Percentiles rank a stretch among this genome's conserved stretches.
Evolutionary conservation across 1,140 invertebrate species (phyloP).

Genomic region (Caenorhabditis inopinata): DNA sequence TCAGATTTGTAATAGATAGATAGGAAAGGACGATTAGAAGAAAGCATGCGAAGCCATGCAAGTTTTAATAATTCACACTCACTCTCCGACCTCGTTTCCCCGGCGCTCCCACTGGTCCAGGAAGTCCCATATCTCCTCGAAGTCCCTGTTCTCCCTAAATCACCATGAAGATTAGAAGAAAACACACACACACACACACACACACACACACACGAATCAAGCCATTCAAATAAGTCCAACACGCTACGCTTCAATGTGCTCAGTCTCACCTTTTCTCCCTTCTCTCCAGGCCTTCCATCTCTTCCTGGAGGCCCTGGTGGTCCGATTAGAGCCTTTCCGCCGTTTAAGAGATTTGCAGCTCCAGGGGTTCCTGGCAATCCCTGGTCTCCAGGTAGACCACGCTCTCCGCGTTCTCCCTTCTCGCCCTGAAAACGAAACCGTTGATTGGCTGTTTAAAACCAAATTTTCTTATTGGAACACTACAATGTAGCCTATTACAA

Average conservation of each 20-base stretch:
- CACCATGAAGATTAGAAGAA: conserved; percentile 26
- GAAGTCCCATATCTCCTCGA: conserved; percentile 40
- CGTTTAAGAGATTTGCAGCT: not conserved
- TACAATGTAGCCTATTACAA: not conserved
- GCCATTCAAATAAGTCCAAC: not conserved
- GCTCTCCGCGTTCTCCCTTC: conserved; percentile 56
- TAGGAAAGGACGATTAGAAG: not conserved
- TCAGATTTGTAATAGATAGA: conserved; percentile 11
- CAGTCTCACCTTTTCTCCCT: conserved; percentile 65
- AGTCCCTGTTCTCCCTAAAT: conserved; percentile 42
- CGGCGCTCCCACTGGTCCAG: conserved; percentile 39
- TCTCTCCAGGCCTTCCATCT: conserved; percentile 54
- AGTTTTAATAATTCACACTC: conserved; percentile 7
- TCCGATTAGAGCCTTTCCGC: conserved; percentile 12
- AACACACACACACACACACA: conserved; percentile 5
- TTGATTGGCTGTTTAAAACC: not conserved
- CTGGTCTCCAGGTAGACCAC: conserved; percentile 26
- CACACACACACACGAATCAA: conserved; percentile 22
- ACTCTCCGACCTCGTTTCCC: conserved; percentile 51
- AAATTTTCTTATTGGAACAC: not conserved
- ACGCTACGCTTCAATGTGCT: no score
- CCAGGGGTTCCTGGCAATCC: conserved; percentile 42
- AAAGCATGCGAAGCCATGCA: not conserved
- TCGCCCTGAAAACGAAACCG: conserved; percentile 54
- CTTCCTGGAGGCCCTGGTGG: conserved; percentile 40